Evolutionary conservation across 2,888 invertebrate genomes (phyloP).

Genomic region (Epinotia brunnichana): DNA sequence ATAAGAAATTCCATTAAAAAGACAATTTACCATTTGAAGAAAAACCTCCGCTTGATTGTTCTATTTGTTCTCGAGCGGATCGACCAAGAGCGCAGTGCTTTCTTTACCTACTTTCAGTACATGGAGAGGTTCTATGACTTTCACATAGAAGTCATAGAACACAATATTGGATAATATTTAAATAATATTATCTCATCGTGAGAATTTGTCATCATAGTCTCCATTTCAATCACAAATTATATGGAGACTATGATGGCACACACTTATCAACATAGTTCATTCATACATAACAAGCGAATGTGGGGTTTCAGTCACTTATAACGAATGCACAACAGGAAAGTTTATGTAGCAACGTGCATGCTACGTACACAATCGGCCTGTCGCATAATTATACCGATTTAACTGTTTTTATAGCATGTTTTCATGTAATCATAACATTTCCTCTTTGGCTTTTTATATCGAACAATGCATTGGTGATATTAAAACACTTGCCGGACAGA

Average conservation of each 20-base stretch:
- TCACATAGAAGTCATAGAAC: no score
- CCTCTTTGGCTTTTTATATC: slow-evolving; percentile 22
- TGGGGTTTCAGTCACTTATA: slow-evolving; percentile 14
- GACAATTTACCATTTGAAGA: slow-evolving; percentile 20
- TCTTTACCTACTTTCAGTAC: slow-evolving; percentile 14
- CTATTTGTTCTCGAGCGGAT: not conserved
- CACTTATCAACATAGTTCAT: slow-evolving; percentile 10
- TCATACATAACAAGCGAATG: slow-evolving; percentile 8
- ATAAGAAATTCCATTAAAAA: slow-evolving; percentile 21
- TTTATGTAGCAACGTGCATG: slow-evolving; percentile 19
- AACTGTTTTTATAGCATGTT: slow-evolving; percentile 13
- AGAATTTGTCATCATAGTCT: not conserved
- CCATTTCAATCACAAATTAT: not conserved
- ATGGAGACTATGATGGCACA: not conserved
- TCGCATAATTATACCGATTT: slow-evolving; percentile 15
- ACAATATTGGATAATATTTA: not conserved
- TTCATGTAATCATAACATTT: slow-evolving; percentile 36
- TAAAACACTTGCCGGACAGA: slow-evolving; percentile 66
- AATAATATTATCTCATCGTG: slow-evolving; percentile 5
- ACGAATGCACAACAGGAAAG: slow-evolving; percentile 31
- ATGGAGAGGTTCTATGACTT: not conserved
- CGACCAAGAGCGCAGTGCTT: slow-evolving; percentile 10
- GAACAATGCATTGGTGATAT: slow-evolving; percentile 63
- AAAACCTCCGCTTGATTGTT: not conserved
- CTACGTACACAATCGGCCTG: slow-evolving; percentile 6